Base-by-base conservation (phyloP, 2,797 vertebrate species). In the Pseudochirops cupreus region DNA sequence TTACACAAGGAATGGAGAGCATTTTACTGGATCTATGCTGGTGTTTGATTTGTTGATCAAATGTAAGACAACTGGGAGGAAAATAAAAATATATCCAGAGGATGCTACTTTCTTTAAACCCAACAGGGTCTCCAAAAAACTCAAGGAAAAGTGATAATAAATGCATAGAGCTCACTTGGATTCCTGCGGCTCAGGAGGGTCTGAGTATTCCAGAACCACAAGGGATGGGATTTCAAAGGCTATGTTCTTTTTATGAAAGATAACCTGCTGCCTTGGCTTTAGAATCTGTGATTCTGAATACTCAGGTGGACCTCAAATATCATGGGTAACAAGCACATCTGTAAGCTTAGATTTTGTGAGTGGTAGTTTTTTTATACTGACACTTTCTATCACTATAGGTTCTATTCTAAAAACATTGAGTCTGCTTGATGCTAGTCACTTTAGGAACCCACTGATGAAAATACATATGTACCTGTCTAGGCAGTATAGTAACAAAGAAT, bases 111-210 rank as follows among this genome's bases (percentile, higher is more conserved):
- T 10, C 1, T 82, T 18, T 14, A 89, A 91, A 90, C 29, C 92
- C 58, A 56, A 91, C 91, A 91, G 33, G 5, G 29, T 94, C 26
- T 59, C 13, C 29, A 93, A 56, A n/a, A 91, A 56, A 58, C 33
- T 90, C 91, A 56, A 94, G 33, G 67, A 94, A 93, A 59, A 92
- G 58, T 92, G 56, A 93, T 94, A 92, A 96, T 53, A 16, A 58
- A 91, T 93, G 90, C 62, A 21, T 54, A 56, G 55, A 54, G 26
- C 46, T 92, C 57, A 26, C 93, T 92, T 74, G 46, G 58, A 50
- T 28, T 92, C 46, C 24, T 59, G 93, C 87, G 54, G 95, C 89
- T 91, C 56, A 92, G 91, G 93, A 74, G 26, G 18, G 46, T 58
- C 92, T 82, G 90, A 82, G n/a, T 62, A n/a, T 56, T 91, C 11